Conservation (phyloP, 2,113 vertebrate genomes). For the Petrocephalus microphthalmus region DNA sequence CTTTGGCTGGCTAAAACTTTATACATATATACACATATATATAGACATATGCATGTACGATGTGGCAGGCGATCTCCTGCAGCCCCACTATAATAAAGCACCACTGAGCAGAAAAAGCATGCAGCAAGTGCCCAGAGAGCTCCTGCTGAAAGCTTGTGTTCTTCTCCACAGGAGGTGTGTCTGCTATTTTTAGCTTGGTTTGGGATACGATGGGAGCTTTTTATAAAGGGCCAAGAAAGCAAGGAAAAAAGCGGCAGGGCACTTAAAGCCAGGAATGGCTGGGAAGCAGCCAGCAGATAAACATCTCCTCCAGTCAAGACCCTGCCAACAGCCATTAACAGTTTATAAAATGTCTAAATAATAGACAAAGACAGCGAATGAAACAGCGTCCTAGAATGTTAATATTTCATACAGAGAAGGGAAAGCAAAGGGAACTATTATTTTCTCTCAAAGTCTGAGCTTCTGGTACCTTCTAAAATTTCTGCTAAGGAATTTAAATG, state of each 20-base stretch:
- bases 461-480: background rate
- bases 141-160: background rate
- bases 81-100: background rate
- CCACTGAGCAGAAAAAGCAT: background rate
- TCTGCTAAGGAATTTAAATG: background rate
- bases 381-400: background rate
- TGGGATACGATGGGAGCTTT: background rate
- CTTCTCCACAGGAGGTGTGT: background rate
- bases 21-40: background rate
- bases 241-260: background rate
- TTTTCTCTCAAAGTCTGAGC: background rate
- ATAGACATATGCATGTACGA: background rate
- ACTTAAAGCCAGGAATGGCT: background rate
- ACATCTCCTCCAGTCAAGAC: background rate
- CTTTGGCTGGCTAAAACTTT: too few species aligned
- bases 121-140: background rate
- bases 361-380: background rate
- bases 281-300: background rate
- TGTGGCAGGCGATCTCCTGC: background rate
- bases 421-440: background rate
- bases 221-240: conserved; percentile 10
- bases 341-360: background rate
- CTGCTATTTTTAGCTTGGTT: conserved; percentile 7
- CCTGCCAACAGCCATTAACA: background rate
- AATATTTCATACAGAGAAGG: background rate